Percentiles rank a stretch among this genome's conserved stretches.
Evolutionary conservation across 2,888 invertebrate species (phyloP).

Genomic region (Dynastes hyllus): DNA sequence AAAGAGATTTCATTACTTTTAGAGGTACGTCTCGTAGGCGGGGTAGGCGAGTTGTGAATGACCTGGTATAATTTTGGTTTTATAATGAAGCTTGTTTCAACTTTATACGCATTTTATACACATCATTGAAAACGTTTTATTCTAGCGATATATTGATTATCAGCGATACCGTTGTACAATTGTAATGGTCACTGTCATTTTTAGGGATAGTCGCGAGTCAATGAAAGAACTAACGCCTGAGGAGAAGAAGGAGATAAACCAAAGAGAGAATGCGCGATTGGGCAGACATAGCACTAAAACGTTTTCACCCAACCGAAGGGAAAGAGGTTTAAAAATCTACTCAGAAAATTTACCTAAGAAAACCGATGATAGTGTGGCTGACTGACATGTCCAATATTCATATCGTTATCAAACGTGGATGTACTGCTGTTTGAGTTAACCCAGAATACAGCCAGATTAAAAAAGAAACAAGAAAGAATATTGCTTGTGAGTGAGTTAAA

Average conservation of each 20-base stretch:
- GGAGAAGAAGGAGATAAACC: conserved; percentile 76
- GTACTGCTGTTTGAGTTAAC: conserved; percentile 66
- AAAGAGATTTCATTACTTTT: no score
- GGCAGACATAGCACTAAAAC: conserved; percentile 70
- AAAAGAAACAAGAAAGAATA: conserved; percentile 20
- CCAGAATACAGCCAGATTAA: conserved; percentile 19
- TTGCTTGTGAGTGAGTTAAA: conserved; percentile 40
- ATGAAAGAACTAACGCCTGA: conserved; percentile 76
- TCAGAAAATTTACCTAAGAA: conserved; percentile 74
- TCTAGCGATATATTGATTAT: no score
- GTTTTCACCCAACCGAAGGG: conserved; percentile 77
- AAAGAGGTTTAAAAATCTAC: conserved; percentile 83
- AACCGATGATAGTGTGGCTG: conserved; percentile 66
- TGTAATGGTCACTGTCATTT: not conserved
- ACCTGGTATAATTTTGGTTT: no score
- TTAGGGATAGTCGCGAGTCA: conserved; percentile 77
- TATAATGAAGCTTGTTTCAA: no score
- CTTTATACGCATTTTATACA: no score
- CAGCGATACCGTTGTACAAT: no score
- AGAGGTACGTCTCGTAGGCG: no score
- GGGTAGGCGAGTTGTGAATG: no score
- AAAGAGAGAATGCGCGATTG: conserved; percentile 75
- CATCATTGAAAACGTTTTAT: no score
- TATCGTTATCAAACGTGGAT: conserved; percentile 63
- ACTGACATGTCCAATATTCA: conserved; percentile 67